These are phyloP conservation scores for Squalus acanthias DNA, from an alignment of 2,797 vertebrate species.

Conservation along the genomic window DNA sequence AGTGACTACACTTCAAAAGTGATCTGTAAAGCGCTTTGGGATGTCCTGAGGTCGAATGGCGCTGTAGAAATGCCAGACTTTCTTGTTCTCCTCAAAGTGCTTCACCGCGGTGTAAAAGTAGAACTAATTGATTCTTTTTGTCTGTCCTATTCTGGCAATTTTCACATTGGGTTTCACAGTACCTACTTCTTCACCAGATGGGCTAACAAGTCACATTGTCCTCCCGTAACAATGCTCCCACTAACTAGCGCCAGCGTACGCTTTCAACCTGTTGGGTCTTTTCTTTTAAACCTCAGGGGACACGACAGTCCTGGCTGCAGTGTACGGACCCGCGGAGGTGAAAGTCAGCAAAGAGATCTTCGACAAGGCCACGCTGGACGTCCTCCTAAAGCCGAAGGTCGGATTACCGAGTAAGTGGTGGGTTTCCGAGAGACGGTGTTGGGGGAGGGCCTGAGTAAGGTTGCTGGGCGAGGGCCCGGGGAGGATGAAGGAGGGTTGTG, in stretches of 20 bases:
- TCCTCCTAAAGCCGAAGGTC: conserved; percentile 75
- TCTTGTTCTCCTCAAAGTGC: not conserved
- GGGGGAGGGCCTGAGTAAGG: not conserved
- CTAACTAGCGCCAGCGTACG: no score
- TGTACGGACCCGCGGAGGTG: conserved; percentile 83
- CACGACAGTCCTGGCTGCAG: conserved; percentile 73
- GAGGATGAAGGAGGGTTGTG: not conserved
- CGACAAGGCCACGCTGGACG: conserved; percentile 79
- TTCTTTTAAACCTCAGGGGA: conserved; percentile 60
- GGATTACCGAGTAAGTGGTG: conserved; percentile 67
- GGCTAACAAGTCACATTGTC: not conserved
- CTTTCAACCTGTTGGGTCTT: not conserved
- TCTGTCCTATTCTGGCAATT: not conserved
- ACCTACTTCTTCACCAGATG: not conserved
- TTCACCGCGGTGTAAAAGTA: not conserved
- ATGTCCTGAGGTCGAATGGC: not conserved
- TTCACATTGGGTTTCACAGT: not conserved
- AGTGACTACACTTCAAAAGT: not conserved
- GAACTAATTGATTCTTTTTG: not conserved
- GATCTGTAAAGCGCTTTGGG: not conserved
- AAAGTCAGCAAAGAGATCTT: conserved; percentile 85
- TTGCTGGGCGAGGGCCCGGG: not conserved
- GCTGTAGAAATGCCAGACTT: not conserved
- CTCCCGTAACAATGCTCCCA: not conserved
- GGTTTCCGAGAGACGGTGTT: not conserved